Evolutionary conservation across 2,797 vertebrate species (phyloP).

Genomic region (Zalophus californianus): DNA sequence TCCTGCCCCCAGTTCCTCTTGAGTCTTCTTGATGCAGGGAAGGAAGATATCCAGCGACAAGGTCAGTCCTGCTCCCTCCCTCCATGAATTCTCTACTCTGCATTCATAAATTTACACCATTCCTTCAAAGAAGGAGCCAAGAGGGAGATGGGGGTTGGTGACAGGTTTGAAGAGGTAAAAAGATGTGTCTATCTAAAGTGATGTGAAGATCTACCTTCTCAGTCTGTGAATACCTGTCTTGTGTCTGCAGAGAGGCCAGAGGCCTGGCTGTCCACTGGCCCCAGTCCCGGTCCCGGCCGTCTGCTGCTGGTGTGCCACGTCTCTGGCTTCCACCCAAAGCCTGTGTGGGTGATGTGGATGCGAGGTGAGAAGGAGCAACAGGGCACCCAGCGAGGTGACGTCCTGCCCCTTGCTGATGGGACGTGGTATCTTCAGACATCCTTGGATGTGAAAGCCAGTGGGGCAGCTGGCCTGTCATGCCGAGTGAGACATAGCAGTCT

Average conservation of each 20-base stretch:
- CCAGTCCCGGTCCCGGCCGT: fast-evolving
- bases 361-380: background rate
- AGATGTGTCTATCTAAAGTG: fast-evolving
- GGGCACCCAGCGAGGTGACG: fast-evolving
- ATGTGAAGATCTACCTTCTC: background rate
- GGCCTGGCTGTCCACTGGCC: background rate
- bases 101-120: too few relatives aligned
- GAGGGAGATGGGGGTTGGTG: background rate
- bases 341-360: background rate
- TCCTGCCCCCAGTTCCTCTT: background rate
- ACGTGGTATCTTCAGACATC: background rate
- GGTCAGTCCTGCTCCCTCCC: background rate
- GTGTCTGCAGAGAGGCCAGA: background rate
- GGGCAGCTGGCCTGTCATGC: background rate
- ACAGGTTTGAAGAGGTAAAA: background rate
- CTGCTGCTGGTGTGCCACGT: background rate
- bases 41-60: background rate
- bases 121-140: background rate
- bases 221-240: background rate
- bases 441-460: background rate
- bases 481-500: background rate
- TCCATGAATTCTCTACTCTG: background rate
- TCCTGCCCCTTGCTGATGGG: background rate
- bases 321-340: background rate
- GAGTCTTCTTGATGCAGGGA: background rate